phyloP scores from a whole-genome alignment of 2,797 vertebrate genomes.

The Characodon lateralis region DNA sequence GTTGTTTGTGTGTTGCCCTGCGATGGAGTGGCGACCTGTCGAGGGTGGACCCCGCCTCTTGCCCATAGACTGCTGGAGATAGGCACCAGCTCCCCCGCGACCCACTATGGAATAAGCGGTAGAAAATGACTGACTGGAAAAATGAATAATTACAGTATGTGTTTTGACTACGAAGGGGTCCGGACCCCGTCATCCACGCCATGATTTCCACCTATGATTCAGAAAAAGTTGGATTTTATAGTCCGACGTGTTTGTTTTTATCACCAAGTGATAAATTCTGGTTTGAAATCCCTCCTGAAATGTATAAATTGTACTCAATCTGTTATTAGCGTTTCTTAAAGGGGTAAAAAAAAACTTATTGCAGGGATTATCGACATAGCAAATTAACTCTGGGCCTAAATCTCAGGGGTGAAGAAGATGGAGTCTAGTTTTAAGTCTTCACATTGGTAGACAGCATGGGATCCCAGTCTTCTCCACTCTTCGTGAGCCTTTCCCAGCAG shows the following conservation, averaged over 20 bases:
- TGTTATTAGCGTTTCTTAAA: background rate
- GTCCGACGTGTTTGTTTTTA: background rate
- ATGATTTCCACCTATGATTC: too few relatives aligned
- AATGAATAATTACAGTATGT: too few relatives aligned
- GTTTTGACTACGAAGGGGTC: too few relatives aligned
- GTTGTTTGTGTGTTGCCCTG: too few relatives aligned
- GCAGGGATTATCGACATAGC: background rate
- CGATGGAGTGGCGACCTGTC: too few relatives aligned
- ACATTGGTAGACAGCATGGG: constrained; percentile 6
- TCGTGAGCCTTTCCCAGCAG: constrained; percentile 32
- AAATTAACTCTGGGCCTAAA: background rate
- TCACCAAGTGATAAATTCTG: background rate
- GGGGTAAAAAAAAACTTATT: background rate
- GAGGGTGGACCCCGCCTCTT: too few relatives aligned
- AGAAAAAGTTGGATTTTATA: background rate
- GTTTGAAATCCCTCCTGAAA: background rate
- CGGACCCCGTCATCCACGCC: too few relatives aligned
- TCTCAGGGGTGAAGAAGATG: background rate
- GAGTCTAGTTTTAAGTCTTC: background rate
- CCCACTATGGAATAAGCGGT: too few relatives aligned
- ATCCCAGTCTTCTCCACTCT: constrained; percentile 9
- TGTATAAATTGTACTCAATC: background rate
- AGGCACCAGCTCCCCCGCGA: too few relatives aligned
- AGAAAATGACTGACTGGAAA: too few relatives aligned
- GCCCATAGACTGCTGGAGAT: too few relatives aligned